Conservation (phyloP, 2,797 vertebrate species). For the Xenentodon cancila region DNA sequence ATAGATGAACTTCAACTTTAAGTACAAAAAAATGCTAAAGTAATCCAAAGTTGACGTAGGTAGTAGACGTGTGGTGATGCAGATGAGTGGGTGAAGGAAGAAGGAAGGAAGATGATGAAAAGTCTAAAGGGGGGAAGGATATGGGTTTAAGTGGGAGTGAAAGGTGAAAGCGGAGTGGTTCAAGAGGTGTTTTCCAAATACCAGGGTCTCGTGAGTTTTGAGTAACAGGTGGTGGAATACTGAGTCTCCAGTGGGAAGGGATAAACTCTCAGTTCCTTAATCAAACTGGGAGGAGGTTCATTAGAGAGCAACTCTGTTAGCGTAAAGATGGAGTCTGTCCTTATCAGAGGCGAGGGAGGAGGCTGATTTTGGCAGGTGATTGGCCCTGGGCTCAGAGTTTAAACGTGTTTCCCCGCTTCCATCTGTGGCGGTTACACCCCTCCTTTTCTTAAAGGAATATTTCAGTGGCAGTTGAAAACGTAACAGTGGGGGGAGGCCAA, state of each 20-base stretch:
- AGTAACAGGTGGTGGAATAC: constrained; percentile 1
- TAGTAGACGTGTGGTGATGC: background rate
- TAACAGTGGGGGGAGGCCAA: background rate
- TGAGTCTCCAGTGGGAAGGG: constrained; percentile 2
- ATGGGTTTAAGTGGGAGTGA: constrained; percentile 5
- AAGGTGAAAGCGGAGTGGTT: constrained; percentile 2
- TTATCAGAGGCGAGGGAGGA: background rate
- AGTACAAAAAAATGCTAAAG: constrained; percentile 1
- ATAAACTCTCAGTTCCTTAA: constrained; percentile 17
- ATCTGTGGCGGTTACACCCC: background rate
- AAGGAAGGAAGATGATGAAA: background rate
- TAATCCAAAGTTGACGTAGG: constrained; percentile 1
- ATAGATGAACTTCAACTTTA: background rate
- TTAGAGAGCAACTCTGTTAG: constrained; percentile 4
- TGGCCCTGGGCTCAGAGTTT: background rate
- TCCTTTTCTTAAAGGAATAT: constrained; percentile 8
- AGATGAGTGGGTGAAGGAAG: background rate
- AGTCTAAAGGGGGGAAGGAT: background rate
- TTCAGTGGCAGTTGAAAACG: background rate
- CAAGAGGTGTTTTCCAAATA: constrained; percentile 7
- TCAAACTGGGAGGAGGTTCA: constrained; percentile 8
- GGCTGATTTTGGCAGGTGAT: constrained; percentile 8
- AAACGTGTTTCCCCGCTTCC: background rate
- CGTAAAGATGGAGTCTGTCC: constrained; percentile 5
- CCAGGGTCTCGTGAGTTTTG: constrained; percentile 2